Conservation (phyloP, 2,888 invertebrate genomes). For the Vannuccia rotundouncinata region DNA sequence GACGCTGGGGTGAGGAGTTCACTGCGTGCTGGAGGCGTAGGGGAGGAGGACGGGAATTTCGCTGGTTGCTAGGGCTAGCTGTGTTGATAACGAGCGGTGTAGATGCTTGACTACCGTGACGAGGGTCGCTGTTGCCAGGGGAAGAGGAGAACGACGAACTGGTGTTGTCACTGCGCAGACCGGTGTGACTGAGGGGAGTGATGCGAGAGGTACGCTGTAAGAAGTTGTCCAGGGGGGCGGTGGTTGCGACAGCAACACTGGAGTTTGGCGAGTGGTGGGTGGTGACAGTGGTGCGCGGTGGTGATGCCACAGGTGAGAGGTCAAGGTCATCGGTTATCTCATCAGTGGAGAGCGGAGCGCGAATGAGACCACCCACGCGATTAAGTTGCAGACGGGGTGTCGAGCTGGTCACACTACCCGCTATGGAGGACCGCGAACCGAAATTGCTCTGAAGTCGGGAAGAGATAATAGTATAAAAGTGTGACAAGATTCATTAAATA, state of each 20-base stretch:
- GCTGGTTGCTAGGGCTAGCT: background rate
- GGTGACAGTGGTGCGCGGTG: background rate
- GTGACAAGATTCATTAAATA: background rate
- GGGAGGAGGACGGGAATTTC: background rate
- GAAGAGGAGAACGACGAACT: background rate
- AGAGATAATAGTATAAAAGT: background rate
- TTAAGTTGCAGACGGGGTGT: constrained; percentile 31
- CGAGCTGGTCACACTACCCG: background rate
- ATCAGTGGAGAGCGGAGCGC: constrained; percentile 30
- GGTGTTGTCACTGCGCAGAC: background rate
- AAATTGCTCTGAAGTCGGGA: background rate
- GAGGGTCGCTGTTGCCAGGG: background rate
- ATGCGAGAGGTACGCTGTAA: background rate
- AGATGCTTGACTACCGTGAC: background rate
- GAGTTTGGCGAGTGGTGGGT: background rate
- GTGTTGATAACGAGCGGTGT: background rate
- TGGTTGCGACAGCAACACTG: background rate
- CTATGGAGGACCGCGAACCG: background rate
- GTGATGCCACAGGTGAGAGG: background rate
- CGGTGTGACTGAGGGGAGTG: no score
- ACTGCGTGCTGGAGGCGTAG: background rate
- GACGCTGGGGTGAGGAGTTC: background rate
- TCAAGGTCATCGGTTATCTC: constrained; percentile 27
- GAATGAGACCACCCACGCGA: constrained; percentile 32
- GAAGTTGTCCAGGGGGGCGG: background rate